A percentile compares a stretch with the other conserved stretches of the same genome.
These are phyloP conservation scores for Acrobasis suavella DNA, from an alignment of 2,888 invertebrate genomes.

Conservation along the genomic window DNA sequence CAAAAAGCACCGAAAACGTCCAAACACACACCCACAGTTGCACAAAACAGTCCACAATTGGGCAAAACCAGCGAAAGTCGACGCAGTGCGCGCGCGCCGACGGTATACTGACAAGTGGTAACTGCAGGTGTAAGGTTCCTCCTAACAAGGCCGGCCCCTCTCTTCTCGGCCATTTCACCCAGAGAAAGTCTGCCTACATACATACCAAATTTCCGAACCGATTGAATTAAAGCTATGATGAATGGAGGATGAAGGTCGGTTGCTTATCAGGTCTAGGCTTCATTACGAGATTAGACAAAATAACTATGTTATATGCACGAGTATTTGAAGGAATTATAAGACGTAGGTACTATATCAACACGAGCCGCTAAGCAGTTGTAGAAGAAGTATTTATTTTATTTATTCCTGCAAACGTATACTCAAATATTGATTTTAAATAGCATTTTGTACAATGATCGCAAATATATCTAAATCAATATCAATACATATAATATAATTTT, in stretches of 20 bases:
- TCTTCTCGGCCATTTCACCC: conserved; percentile 72
- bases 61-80: conserved; percentile 54
- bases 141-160: conserved; percentile 77
- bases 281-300: too few relatives aligned
- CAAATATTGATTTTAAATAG: too few relatives aligned
- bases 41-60: conserved; percentile 57
- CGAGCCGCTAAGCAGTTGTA: too few relatives aligned
- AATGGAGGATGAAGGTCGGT: conserved; percentile 48
- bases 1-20: conserved; percentile 44
- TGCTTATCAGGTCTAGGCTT: not conserved
- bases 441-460: too few relatives aligned
- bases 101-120: conserved; percentile 74
- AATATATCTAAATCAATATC: too few relatives aligned
- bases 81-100: conserved; percentile 69
- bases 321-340: too few relatives aligned
- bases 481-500: too few relatives aligned
- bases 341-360: too few relatives aligned
- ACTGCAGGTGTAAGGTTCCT: conserved; percentile 77
- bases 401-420: too few relatives aligned
- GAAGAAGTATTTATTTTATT: too few relatives aligned
- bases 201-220: conserved; percentile 80
- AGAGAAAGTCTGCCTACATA: conserved; percentile 82
- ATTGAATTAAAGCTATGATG: conserved; percentile 64
- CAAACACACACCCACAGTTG: conserved; percentile 66
- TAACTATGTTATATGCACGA: too few relatives aligned